Evolutionary conservation across 2,113 vertebrate species (phyloP).

Genomic region (Ciconia boyciana): DNA sequence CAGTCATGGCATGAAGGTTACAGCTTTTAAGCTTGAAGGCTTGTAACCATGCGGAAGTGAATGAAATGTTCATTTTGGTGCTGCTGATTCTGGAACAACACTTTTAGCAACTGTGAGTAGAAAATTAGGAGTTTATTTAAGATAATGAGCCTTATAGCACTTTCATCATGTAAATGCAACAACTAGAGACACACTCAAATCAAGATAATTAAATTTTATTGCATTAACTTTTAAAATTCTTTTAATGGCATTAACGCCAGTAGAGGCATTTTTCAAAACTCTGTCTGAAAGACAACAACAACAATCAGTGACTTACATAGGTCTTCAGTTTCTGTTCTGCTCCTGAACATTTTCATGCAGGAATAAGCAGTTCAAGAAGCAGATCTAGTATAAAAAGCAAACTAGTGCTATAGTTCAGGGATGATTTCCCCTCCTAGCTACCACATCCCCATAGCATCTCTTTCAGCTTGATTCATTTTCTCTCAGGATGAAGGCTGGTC

Average conservation of each 20-base stretch:
- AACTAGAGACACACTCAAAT: background rate
- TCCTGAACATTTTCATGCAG: background rate
- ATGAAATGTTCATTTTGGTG: background rate
- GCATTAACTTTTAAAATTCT: constrained; percentile 15
- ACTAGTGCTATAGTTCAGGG: background rate
- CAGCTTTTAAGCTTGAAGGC: background rate
- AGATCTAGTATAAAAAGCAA: background rate
- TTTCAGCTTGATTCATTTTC: background rate
- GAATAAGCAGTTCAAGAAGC: background rate
- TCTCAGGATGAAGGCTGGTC: background rate
- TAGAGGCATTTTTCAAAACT: background rate
- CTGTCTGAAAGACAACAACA: background rate
- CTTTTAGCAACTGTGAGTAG: background rate
- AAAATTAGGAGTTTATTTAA: constrained; percentile 47
- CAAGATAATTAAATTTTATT: constrained; percentile 39
- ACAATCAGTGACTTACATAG: background rate
- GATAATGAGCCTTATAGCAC: constrained; percentile 18
- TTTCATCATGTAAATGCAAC: constrained; percentile 27
- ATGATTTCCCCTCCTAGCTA: background rate
- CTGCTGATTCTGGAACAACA: constrained; percentile 13
- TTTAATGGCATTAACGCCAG: background rate
- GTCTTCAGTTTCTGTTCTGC: background rate
- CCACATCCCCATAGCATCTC: background rate
- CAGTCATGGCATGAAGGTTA: rapidly evolving
- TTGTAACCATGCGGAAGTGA: background rate